phyloP scores from a whole-genome alignment of 1,140 invertebrate species.

The Aphis gossypii region DNA sequence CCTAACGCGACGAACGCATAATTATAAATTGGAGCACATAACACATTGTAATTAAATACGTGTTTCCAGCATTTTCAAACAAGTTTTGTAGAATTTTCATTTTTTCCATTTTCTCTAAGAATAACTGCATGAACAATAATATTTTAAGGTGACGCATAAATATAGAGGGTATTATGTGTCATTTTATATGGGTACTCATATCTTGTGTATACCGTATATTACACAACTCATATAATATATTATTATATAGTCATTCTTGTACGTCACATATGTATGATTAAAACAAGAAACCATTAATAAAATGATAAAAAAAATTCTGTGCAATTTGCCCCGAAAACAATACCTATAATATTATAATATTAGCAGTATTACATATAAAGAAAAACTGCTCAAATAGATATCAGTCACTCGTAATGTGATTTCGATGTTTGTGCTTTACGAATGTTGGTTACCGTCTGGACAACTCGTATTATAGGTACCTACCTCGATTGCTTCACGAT shows the following conservation, averaged over 20 bases:
- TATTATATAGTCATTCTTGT: too few relatives aligned
- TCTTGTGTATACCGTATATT: neutral
- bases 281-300: neutral
- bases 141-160: neutral
- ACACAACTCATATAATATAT: neutral
- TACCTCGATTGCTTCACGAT: neutral
- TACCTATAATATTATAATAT: neutral
- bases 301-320: neutral
- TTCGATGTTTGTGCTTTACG: neutral
- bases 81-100: constrained; percentile 18
- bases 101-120: neutral
- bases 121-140: too few relatives aligned
- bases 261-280: neutral
- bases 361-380: neutral
- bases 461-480: neutral
- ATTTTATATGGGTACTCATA: neutral
- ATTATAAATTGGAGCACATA: neutral
- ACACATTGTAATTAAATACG: neutral
- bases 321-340: neutral
- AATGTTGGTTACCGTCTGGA: neutral
- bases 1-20: neutral
- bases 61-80: neutral
- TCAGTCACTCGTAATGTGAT: neutral
- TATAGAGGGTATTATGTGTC: neutral
- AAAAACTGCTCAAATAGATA: too few relatives aligned